Evolutionary conservation across 2,888 invertebrate species (phyloP), one percentile per base, ranked within the genome.

Genomic region (Morinoia aosen): DNA sequence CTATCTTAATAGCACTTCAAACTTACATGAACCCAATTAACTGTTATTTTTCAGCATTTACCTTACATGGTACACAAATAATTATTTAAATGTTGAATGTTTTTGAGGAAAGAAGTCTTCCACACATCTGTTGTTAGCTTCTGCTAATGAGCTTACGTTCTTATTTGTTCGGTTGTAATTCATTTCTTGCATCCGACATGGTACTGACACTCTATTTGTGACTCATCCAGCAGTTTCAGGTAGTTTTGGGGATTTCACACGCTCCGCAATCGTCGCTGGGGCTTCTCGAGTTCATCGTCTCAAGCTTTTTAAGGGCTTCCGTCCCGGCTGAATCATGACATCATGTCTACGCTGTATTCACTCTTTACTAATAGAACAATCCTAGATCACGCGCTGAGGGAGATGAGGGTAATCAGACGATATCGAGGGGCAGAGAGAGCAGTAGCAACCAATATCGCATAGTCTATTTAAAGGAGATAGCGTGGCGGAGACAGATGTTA

Each of bases 391-490:
- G 33, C 90, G 39, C 90, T 16, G 40, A 10, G 2, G 48, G 48
- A 40, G 39, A 5, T 40, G 48, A 90, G 48, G 90, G 0, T 90
- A 90, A 90, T 90, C 90, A 90, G 90, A 48, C 48, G 90, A 90
- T 90, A 90, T 90, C 48, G 90, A 33, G 76, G 12, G 90, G 48
- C 90, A 90, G 16, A 10, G 40, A 40, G 90, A 40, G 90, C 40
- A 10, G 90, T 90, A 48, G 90, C 48, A 90, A 90, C 90, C 90
- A 90, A 90, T 90, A 90, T 90, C 48, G 40, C 90, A 40, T 48
- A 48, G 90, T 90, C 90, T 90, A 90, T 90, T 90, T 90, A 90
- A 90, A 90, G 90, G 40, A 39, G 90, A 90, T 90, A 90, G 90
- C 90, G 90, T 14, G 90, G 40, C 39, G 40, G 5, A 39, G 90